phyloP scores from a whole-genome alignment of 2,113 vertebrate species.

The Hystrix cristata region DNA sequence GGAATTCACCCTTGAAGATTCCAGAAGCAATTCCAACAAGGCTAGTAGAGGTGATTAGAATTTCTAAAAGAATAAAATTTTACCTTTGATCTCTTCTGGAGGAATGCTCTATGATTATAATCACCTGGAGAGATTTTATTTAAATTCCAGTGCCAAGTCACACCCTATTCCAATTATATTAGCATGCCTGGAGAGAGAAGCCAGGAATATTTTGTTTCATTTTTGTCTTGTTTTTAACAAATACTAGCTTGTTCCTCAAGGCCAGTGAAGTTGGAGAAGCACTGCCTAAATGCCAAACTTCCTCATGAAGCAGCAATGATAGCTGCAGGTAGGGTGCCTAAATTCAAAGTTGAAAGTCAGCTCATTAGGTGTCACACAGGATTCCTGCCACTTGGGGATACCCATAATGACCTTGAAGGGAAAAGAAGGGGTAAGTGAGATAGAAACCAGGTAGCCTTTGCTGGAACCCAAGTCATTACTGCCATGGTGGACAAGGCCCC shows the following conservation, averaged over 20 bases:
- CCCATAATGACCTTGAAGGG: not conserved
- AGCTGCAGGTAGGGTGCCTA: not conserved
- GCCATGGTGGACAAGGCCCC: not conserved
- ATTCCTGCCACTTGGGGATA: not conserved
- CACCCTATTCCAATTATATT: not conserved
- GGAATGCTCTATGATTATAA: not conserved
- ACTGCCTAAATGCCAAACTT: not conserved
- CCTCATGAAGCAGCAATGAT: not conserved
- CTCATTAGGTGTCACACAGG: not conserved
- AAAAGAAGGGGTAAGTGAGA: not conserved
- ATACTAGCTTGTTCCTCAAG: not conserved
- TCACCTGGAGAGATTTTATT: not conserved
- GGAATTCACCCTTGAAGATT: not conserved
- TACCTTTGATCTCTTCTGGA: conserved; percentile 10
- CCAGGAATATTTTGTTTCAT: not conserved
- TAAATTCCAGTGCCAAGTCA: not conserved
- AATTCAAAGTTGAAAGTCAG: not conserved
- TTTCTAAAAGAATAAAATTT: not conserved
- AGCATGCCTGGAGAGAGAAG: not conserved
- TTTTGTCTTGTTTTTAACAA: not conserved
- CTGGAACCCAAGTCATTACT: not conserved
- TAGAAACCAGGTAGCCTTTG: not conserved
- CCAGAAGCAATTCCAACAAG: conserved; percentile 44
- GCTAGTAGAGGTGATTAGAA: not conserved
- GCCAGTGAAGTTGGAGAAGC: not conserved